Evolutionary conservation across 2,797 vertebrate genomes (phyloP), one percentile per base, ranked within the genome.

Genomic region (Manis javanica): DNA sequence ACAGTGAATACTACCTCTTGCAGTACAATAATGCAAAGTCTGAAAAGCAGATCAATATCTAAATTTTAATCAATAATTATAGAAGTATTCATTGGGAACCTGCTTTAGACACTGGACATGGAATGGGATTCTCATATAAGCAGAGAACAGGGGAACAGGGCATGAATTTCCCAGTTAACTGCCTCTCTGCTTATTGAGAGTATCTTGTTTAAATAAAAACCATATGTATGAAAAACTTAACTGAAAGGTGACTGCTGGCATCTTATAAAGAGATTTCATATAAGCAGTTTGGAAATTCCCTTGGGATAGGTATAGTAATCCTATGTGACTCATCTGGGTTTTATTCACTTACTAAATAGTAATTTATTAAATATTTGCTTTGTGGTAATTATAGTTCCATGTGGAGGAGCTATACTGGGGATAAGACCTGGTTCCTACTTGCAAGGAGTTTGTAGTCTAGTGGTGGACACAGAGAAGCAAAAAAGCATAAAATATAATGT

Each of bases 301-400:
- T 6, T 87, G 51, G 66, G 34, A 21, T 94, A 59, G 82, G n/a
- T 88, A 95, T 92, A 93, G 95, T 91, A 92, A 92, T 84, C 53
- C 66, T 66, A 18, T 91, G 74, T 91, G 93, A 93, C 53, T 96
- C 87, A 96, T 84, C 59, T 95, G 79, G 68, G 71, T 66, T 96
- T 97, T 42, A 84, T 89, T 79, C 37, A 83, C 72, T 94, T 95
- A 94, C 95, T 94, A 95, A 97, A 96, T 66, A 90, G 69, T 96
- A 74, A 87, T 87, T 94, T 94, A 83, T 91, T 92, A n/a, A 84
- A 69, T 75, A 34, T 95, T 97, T 71, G 91, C 55, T 90, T 85
- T 93, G 61, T 94, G 53, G 59, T 94, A 46, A 82, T 82, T 79
- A 49, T 19, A 14, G 10, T 92, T 93, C 87, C 51, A 94, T 69